Conservation (phyloP, 1,140 invertebrate species). For the Drosophila melanica region DNA sequence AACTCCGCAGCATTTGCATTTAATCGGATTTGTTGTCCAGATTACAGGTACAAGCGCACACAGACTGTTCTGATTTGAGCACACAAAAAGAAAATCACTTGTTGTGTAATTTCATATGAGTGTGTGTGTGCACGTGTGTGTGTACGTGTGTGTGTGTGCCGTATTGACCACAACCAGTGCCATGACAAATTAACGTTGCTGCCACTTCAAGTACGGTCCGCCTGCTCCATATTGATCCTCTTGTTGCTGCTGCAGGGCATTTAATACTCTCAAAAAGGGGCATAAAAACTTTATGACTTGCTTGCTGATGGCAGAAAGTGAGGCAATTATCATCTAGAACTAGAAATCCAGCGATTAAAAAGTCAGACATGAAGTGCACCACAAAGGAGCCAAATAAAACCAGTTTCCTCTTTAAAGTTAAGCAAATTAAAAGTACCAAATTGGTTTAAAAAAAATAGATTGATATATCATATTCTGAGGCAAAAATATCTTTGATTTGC, state of each 20-base stretch:
- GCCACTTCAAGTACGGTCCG: constrained; percentile 39
- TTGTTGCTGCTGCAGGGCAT: constrained; percentile 30
- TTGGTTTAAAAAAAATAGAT: no score
- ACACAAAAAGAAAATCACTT: constrained; percentile 64
- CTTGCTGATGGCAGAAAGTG: not conserved
- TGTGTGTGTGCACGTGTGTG: constrained; percentile 16
- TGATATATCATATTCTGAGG: no score
- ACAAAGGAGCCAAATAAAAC: not conserved
- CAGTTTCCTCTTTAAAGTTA: no score
- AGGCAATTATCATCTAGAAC: constrained; percentile 3
- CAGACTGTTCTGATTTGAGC: constrained; percentile 35
- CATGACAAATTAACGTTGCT: constrained; percentile 79
- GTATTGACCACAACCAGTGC: constrained; percentile 58
- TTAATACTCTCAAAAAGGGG: constrained; percentile 17
- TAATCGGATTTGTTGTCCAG: constrained; percentile 76
- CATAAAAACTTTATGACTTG: constrained; percentile 1
- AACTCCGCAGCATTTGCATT: constrained; percentile 66
- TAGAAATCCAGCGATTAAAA: not conserved
- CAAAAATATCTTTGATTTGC: no score
- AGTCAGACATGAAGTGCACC: not conserved
- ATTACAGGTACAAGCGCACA: constrained; percentile 66
- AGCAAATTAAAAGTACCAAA: no score
- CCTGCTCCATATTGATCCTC: constrained; percentile 50
- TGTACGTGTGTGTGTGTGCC: constrained; percentile 27
- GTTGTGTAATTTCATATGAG: constrained; percentile 64